These are phyloP conservation scores for Momotus momota DNA, from an alignment of 2,797 vertebrate species.

Conservation along the genomic window DNA sequence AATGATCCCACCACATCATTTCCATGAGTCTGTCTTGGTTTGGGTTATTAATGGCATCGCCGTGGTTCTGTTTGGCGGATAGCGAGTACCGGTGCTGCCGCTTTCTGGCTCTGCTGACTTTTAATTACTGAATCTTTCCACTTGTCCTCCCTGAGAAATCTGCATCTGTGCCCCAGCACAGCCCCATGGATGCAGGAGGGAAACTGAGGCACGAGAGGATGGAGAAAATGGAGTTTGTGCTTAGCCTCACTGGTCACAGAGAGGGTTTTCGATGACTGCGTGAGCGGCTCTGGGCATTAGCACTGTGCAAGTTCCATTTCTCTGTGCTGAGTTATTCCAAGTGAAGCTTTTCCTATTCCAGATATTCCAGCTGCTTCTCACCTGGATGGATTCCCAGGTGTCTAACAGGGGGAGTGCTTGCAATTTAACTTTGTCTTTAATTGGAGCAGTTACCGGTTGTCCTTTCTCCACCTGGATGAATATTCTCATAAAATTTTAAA, in stretches of 20 bases:
- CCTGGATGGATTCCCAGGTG: not conserved
- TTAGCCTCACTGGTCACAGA: rapidly evolving
- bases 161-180: not conserved
- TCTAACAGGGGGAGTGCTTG: not conserved
- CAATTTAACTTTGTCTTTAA: not conserved
- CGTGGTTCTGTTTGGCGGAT: not conserved
- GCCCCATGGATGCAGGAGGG: not conserved
- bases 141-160: not conserved
- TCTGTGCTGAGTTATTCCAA: not conserved
- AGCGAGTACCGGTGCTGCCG: not conserved
- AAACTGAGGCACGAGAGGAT: not conserved
- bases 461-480: not conserved
- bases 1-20: not conserved
- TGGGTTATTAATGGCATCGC: not conserved
- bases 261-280: not conserved
- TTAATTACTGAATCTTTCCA: not conserved
- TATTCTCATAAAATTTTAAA: not conserved
- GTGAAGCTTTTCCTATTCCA: not conserved
- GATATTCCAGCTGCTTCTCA: not conserved
- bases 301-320: not conserved
- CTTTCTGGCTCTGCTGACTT: not conserved
- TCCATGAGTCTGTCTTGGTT: not conserved
- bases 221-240: not conserved
- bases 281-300: not conserved
- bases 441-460: not conserved